A percentile compares a stretch with the other conserved stretches of the same genome.
Conservation (phyloP, 2,888 invertebrate species). For the Andrena minutula region DNA sequence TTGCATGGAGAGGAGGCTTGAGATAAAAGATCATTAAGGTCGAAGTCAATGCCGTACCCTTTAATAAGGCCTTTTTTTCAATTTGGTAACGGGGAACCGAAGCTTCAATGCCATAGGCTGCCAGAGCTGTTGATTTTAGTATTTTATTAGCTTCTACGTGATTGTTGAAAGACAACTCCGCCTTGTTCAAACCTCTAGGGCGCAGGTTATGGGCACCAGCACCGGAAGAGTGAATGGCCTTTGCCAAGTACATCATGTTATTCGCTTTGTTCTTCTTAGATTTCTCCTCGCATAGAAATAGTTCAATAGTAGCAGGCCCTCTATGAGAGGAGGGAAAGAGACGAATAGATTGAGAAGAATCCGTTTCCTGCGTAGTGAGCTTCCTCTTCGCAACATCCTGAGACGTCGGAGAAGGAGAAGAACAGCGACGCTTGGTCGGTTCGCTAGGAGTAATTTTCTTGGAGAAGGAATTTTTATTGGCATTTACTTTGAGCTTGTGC, state of each 20-base stretch:
- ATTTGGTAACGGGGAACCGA: background rate
- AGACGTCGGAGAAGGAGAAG: no score
- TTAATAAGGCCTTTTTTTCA: background rate
- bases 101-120: background rate
- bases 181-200: background rate
- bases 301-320: no score
- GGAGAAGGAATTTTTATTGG: no score
- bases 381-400: no score
- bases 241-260: background rate
- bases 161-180: background rate
- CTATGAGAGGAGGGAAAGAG: no score
- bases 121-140: background rate
- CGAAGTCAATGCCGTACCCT: background rate
- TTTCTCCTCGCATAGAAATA: background rate
- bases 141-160: constrained; percentile 1
- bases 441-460: no score
- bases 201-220: background rate
- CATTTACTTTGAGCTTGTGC: no score
- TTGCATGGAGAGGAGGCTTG: background rate
- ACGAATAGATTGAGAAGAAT: no score
- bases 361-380: no score
- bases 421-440: no score
- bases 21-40: background rate
- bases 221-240: background rate
- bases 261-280: background rate